Base-by-base conservation (phyloP, 2,113 vertebrate genomes). In the Hyperoodon ampullatus region DNA sequence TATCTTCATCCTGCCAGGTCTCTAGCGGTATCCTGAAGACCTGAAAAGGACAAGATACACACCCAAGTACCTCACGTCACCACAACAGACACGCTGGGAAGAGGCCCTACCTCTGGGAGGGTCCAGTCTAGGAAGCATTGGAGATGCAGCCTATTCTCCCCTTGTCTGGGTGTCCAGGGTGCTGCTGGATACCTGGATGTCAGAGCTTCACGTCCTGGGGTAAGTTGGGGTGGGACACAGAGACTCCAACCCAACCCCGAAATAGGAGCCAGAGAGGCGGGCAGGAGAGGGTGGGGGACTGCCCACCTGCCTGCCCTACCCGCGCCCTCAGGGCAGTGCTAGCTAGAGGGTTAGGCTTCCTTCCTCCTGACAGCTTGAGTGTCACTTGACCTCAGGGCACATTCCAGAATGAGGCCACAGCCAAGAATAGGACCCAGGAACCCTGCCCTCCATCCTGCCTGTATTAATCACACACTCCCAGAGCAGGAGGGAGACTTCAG, bases 401-500 rank as follows among this genome's bases (percentile, higher is more conserved):
- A 98, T 98, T 97, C 97, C 97, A 97, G 95, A 98, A 95, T 95
- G 95, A 98, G 94, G 92, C 95, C 92, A 96, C 63, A 13, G 90
- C 97, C 96, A 92, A 95, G 97, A 98, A 97, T 96, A 98, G 97
- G 89, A 70, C 95, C 78, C 74, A 97, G 97, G 95, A 97, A 85
- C 55, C 95, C 82, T 91, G 94, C 61, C 82, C 77, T 92, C 96
- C 74, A 24, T 63, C 70, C 77, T 60, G 86, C 75, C 89, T 42
- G 39, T 53, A 58, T 96, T 96, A 97, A 91, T 98, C 97, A 96
- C 70, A 88, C 30, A 65, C 78, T 91, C 93, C 77, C 58, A 60
- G 77, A 61, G 80, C 26, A 28, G 78, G 70, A 80, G 61, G 61
- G 74, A 89, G 88, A n/a, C 89, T 16, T 82, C 26, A 55, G 86